Base-by-base conservation (phyloP, 2,888 invertebrate genomes). In the Latheticus oryzae region DNA sequence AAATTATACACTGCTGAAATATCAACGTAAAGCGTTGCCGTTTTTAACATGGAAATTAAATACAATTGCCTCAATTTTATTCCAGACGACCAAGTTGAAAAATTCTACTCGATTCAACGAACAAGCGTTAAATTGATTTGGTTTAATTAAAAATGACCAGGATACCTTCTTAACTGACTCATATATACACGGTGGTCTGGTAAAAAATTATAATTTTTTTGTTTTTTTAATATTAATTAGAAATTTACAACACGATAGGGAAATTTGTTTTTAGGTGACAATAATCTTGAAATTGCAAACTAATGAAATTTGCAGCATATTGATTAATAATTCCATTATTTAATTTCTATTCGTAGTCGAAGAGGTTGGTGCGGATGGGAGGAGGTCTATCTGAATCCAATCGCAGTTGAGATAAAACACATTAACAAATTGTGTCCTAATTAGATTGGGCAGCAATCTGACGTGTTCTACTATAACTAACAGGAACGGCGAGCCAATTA, bases 351-450 rank as follows among this genome's bases (percentile, higher is more conserved):
- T 64, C 60, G 63, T 70, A 61, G 62, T 61, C 58, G 61, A 58
- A 51, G 47, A 40, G 50, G 55, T 8, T 28, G 57, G 64, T 55
- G 62, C 62, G 67, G 67, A 67, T 66, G 66, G 67, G 66, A 65
- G 67, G 66, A 66, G 66, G 62, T 64, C 69, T 70, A 73, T 73
- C 72, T 67, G 72, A 76, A 74, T 76, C 74, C 76, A 77, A 77
- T 77, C 76, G 76, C 72, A 76, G 74, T 72, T 68, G 70, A 71
- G 76, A 78, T 78, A 78, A 77, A 78, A 78, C 76, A 76, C 78
- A 79, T 79, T 78, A 79, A 79, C 78, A 78, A 79, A 79, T 79
- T 79, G 79, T 78, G 71, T 77, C 72, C 76, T 78, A 78, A 79
- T 79, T 78, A 76, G 75, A 78, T 78, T 77, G 76, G 77, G 76